Base-by-base conservation (phyloP, 1,140 invertebrate genomes). In the Ectropis grisescens region DNA sequence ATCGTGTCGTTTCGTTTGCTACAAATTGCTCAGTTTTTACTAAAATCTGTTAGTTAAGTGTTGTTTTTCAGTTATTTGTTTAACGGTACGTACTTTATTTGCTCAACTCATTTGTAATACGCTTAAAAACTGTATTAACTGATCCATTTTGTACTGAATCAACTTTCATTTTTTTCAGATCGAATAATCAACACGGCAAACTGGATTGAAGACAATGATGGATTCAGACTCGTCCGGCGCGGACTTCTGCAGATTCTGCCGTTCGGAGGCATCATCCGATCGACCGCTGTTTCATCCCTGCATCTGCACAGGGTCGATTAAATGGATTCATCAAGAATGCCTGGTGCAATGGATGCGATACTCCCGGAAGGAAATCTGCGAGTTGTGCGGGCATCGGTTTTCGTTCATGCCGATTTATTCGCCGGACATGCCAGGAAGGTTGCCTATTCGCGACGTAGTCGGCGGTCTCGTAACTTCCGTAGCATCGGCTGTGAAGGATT, bases 361-460 rank as follows among this genome's bases (percentile, higher is more conserved):
- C 76, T 98, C 96, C 27, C 88, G 96, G 38, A 99, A 99, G 84
- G 97, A 99, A 82, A 98, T 97, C 60, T 99, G 98, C 83, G 98
- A 99, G 82, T 84, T 99, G 45, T 99, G 98, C 74, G 96, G 97
- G 46, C 93, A 99, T 72, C 89, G 94, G 16, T 99, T 98, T 83
- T 96, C 96, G 2, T 99, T 99, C 69, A 97, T 95, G 61, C 97
- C 98, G 37, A 99, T 99, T 49, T 99, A 99, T 84, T 96, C 96
- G 6, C 95, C 97, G 12, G 97, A 99, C 68, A 99, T 99, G 98
- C 98, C 98, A 6, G 90, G 97, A 29, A 85, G 97, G 39, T 81
- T 99, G 45, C 98, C 98, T 0, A 84, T 99, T 12, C 87, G 89
- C 47, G 96, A 97, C 71, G 93, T 98, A 1, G 85, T 96, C 0